These are phyloP conservation scores for Phasia obesa DNA, from an alignment of 2,888 invertebrate species.

Conservation along the genomic window DNA sequence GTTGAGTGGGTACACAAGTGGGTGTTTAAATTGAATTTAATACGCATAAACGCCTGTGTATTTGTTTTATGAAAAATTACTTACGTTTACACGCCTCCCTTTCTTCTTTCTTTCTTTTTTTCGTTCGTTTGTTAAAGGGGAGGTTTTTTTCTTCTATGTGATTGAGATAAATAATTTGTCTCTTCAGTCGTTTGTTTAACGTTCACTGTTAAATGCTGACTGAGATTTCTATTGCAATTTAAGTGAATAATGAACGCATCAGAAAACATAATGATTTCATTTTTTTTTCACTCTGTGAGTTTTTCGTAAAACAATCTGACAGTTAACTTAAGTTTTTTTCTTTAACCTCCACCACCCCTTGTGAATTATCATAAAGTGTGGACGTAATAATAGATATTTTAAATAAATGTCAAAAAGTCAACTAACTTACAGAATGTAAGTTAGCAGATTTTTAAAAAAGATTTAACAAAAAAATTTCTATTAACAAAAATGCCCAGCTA, in stretches of 20 bases:
- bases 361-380: not conserved
- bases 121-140: conserved; percentile 54
- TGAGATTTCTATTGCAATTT: conserved; percentile 74
- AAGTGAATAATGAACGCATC: conserved; percentile 81
- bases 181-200: conserved; percentile 67
- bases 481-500: too few relatives aligned
- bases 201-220: conserved; percentile 31
- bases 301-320: conserved; percentile 65
- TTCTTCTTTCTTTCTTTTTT: too few relatives aligned
- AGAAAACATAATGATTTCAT: conserved; percentile 77
- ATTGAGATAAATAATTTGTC: conserved; percentile 56
- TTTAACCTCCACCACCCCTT: not conserved
- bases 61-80: conserved; percentile 73
- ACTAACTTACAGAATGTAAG: too few relatives aligned
- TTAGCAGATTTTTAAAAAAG: too few relatives aligned
- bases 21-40: conserved; percentile 78
- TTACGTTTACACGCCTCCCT: conserved; percentile 42
- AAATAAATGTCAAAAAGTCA: not conserved
- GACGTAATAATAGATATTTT: not conserved
- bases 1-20: conserved; percentile 80
- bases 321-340: conserved; percentile 71
- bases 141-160: conserved; percentile 3
- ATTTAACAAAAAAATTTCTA: too few relatives aligned
- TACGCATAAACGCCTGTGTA: conserved; percentile 74
- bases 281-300: conserved; percentile 59